These are phyloP conservation scores for Archivesica marissinica DNA, from an alignment of 1,140 invertebrate species.

Conservation along the genomic window DNA sequence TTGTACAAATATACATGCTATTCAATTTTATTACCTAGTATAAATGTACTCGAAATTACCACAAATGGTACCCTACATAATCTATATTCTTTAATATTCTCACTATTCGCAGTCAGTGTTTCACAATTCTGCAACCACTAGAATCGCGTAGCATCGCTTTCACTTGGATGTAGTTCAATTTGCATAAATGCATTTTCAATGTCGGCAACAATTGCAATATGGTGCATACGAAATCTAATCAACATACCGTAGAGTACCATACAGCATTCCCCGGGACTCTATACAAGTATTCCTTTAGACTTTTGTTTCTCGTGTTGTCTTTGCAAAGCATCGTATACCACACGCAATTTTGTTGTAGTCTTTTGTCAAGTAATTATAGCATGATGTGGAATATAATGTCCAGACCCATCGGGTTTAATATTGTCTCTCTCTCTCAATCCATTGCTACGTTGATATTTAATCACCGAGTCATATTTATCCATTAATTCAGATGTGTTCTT, in stretches of 20 bases:
- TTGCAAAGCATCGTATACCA: slow-evolving; percentile 44
- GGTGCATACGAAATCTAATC: background rate
- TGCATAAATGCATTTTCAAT: background rate
- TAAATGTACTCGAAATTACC: background rate
- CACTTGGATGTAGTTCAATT: background rate
- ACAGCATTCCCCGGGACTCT: slow-evolving; percentile 21
- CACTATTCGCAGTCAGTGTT: background rate
- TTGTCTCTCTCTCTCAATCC: slow-evolving; percentile 23
- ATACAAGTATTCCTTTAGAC: slow-evolving; percentile 37
- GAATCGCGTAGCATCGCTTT: slow-evolving; percentile 13
- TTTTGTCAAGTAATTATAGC: slow-evolving; percentile 30
- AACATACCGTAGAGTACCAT: too few species aligned
- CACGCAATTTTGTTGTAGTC: slow-evolving; percentile 34
- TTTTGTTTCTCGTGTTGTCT: background rate
- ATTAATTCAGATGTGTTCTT: slow-evolving; percentile 8
- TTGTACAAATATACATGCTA: background rate
- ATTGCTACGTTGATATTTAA: slow-evolving; percentile 29
- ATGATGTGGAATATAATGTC: slow-evolving; percentile 57
- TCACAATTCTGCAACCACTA: background rate
- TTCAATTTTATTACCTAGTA: slow-evolving; percentile 4
- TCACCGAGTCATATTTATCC: slow-evolving; percentile 30
- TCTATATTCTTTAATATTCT: background rate
- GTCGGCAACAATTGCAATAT: background rate
- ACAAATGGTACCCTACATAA: slow-evolving; percentile 16
- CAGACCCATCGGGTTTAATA: too few species aligned